phyloP scores from a whole-genome alignment of 2,888 invertebrate genomes.

The Chrysolina oricalcia region DNA sequence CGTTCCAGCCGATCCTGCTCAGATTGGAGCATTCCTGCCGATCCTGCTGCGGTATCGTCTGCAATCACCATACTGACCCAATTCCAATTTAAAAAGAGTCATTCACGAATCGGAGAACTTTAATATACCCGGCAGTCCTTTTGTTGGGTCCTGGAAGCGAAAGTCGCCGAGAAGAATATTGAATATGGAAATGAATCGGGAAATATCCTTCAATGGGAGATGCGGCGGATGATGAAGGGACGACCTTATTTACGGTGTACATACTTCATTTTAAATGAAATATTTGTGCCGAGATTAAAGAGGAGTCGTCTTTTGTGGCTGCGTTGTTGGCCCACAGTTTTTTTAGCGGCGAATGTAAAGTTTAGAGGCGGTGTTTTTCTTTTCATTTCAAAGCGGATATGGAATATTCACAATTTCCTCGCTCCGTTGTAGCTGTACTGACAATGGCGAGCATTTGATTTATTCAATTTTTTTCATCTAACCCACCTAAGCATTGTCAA shows the following conservation, averaged over 20 bases:
- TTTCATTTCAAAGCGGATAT: not conserved
- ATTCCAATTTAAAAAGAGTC: constrained; percentile 11
- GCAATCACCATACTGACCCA: constrained; percentile 47
- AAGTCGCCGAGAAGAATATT: constrained; percentile 12
- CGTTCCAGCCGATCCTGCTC: no score
- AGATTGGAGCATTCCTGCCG: no score
- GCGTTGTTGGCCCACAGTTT: no score
- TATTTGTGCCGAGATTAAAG: not conserved
- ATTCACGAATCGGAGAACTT: constrained; percentile 21
- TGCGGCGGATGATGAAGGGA: constrained; percentile 1
- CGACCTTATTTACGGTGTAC: not conserved
- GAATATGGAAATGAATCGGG: constrained; percentile 34
- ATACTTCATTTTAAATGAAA: constrained; percentile 4
- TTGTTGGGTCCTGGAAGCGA: constrained; percentile 9
- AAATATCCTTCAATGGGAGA: constrained; percentile 15
- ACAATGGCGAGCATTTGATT: no score
- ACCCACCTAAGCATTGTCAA: no score
- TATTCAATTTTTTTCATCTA: no score
- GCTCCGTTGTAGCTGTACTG: no score
- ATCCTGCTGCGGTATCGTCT: constrained; percentile 10
- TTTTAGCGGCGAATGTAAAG: not conserved
- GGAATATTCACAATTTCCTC: no score
- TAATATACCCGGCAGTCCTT: constrained; percentile 18
- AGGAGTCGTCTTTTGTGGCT: not conserved
- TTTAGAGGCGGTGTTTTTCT: not conserved